A percentile compares a stretch with the other conserved stretches of the same genome.
phyloP scores from a whole-genome alignment of 1,140 invertebrate species.

The Rhyacophila brunnea region DNA sequence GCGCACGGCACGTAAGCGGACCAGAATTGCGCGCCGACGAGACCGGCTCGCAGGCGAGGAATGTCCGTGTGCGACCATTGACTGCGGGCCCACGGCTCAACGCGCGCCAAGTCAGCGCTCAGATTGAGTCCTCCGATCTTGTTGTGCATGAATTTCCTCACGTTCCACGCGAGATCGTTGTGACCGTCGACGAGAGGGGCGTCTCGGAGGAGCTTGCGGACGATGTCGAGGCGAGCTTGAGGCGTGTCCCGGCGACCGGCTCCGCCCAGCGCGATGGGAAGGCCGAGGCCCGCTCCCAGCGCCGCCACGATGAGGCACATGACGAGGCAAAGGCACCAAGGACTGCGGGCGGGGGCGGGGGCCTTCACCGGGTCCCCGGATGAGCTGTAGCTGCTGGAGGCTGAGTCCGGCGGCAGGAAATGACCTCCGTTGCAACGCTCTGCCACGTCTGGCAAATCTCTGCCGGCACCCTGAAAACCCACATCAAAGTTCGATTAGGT shows the following conservation, averaged over 20 bases:
- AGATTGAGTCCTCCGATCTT: constrained; percentile 78
- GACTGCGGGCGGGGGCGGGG: constrained; percentile 40
- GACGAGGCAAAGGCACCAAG: constrained; percentile 49
- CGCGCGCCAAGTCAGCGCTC: constrained; percentile 67
- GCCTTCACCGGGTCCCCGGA: constrained; percentile 50
- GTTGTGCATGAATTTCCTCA: constrained; percentile 79
- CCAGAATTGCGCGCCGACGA: constrained; percentile 80
- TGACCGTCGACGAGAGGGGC: constrained; percentile 71
- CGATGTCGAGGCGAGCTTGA: constrained; percentile 57
- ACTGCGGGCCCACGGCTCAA: constrained; percentile 77
- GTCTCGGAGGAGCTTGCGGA: constrained; percentile 58
- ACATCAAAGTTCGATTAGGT: not conserved
- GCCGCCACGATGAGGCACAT: constrained; percentile 46
- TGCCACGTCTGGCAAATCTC: constrained; percentile 52
- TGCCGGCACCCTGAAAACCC: constrained; percentile 36
- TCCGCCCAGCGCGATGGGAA: constrained; percentile 47
- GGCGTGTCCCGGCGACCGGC: constrained; percentile 56
- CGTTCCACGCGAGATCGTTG: constrained; percentile 86
- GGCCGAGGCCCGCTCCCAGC: constrained; percentile 47
- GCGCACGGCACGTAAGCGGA: constrained; percentile 84
- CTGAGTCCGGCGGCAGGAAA: constrained; percentile 49
- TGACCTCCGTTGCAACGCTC: constrained; percentile 50
- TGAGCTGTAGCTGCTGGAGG: constrained; percentile 50
- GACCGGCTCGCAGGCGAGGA: constrained; percentile 74
- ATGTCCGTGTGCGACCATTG: constrained; percentile 89